These are phyloP conservation scores for Penelope pileata DNA, from an alignment of 2,113 vertebrate genomes.

Conservation along the genomic window DNA sequence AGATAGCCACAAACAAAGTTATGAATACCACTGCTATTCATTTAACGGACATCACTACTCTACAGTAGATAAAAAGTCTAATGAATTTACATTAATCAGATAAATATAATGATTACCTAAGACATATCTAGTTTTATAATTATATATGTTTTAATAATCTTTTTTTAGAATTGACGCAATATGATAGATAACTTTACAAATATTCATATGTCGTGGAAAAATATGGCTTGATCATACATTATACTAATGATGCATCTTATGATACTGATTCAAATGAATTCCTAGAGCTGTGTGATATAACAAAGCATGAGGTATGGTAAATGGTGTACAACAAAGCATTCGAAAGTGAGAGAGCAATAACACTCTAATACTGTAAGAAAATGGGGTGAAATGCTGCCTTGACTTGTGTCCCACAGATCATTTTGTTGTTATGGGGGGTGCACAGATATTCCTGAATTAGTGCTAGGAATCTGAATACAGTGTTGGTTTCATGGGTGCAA, in stretches of 20 bases:
- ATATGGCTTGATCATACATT: background rate
- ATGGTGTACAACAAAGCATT: background rate
- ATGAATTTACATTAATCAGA: constrained; percentile 75
- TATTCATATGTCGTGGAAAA: background rate
- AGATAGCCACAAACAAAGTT: constrained; percentile 81
- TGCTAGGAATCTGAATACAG: background rate
- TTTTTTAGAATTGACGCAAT: background rate
- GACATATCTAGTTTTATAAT: constrained; percentile 31
- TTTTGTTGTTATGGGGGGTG: background rate
- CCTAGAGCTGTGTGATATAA: background rate
- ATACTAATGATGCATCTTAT: background rate
- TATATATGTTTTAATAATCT: background rate
- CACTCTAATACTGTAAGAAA: background rate
- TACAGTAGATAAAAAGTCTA: constrained; percentile 70
- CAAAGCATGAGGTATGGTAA: background rate
- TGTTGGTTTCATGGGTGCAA: background rate
- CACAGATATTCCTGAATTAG: background rate
- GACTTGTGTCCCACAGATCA: background rate
- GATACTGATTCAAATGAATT: background rate
- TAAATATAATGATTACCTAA: constrained; percentile 54
- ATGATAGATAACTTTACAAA: background rate
- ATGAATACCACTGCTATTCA: constrained; percentile 75
- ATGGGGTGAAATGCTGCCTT: background rate
- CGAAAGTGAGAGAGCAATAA: background rate
- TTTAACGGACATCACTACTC: constrained; percentile 74